These are phyloP conservation scores for Lithophane semibrunnea DNA, from an alignment of 2,888 invertebrate genomes.

Conservation along the genomic window DNA sequence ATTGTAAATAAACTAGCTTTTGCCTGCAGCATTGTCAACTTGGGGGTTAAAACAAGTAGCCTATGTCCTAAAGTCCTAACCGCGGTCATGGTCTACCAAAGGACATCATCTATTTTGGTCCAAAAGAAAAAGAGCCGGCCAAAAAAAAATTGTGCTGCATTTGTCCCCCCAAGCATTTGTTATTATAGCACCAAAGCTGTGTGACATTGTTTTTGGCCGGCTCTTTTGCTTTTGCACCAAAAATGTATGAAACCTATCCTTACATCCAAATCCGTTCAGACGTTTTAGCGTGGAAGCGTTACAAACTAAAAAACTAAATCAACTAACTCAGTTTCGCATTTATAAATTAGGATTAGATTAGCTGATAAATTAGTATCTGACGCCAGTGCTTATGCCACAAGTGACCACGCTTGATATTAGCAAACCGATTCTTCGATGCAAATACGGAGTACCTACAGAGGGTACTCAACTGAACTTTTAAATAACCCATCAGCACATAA, in stretches of 20 bases:
- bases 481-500: background rate
- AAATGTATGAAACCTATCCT: too few relatives aligned
- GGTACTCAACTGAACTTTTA: background rate
- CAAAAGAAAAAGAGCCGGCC: too few relatives aligned
- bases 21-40: fast-evolving
- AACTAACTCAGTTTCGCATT: background rate
- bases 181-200: too few relatives aligned
- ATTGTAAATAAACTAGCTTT: background rate
- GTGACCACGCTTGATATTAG: background rate
- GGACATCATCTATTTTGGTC: too few relatives aligned
- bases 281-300: background rate
- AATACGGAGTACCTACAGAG: too few relatives aligned
- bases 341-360: background rate
- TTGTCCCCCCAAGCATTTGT: too few relatives aligned
- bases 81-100: background rate
- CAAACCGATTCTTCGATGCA: background rate
- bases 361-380: background rate
- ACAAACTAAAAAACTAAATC: background rate
- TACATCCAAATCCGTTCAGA: background rate
- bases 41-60: background rate
- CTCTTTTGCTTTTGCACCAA: too few relatives aligned
- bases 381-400: too few relatives aligned
- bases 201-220: too few relatives aligned
- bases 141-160: too few relatives aligned
- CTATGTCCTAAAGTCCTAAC: background rate